Evolutionary conservation across 2,113 vertebrate species (phyloP).

Genomic region (Turdus rufiventris): DNA sequence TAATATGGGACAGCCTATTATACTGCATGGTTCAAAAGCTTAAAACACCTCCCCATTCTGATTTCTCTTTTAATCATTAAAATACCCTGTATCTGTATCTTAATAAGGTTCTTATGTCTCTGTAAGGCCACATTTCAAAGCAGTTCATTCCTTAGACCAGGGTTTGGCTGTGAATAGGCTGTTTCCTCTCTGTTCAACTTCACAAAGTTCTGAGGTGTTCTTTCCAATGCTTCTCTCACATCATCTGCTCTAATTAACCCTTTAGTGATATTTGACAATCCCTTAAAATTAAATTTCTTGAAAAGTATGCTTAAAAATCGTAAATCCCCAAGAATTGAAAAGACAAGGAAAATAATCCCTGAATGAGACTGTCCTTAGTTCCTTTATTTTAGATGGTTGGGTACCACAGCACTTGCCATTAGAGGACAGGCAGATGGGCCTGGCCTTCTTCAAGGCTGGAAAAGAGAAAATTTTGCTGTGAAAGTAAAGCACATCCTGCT

Average conservation of each 20-base stretch:
- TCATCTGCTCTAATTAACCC: background rate
- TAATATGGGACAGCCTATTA: background rate
- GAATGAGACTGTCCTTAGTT: background rate
- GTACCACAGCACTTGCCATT: background rate
- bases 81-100: background rate
- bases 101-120: background rate
- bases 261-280: background rate
- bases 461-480: background rate
- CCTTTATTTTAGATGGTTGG: background rate
- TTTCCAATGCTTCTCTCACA: fast-evolving
- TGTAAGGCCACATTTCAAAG: background rate
- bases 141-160: background rate
- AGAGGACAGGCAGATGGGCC: background rate
- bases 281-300: background rate
- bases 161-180: background rate
- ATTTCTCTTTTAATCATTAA: background rate
- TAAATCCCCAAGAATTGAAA: background rate
- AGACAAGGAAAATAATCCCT: background rate
- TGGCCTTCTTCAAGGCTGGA: background rate
- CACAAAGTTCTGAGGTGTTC: background rate
- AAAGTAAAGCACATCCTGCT: background rate
- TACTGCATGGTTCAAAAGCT: background rate
- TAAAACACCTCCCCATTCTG: background rate
- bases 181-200: background rate
- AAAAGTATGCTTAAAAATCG: background rate